phyloP scores from a whole-genome alignment of 53 echinoderm and acorn worm genomes.

The Astropecten irregularis region DNA sequence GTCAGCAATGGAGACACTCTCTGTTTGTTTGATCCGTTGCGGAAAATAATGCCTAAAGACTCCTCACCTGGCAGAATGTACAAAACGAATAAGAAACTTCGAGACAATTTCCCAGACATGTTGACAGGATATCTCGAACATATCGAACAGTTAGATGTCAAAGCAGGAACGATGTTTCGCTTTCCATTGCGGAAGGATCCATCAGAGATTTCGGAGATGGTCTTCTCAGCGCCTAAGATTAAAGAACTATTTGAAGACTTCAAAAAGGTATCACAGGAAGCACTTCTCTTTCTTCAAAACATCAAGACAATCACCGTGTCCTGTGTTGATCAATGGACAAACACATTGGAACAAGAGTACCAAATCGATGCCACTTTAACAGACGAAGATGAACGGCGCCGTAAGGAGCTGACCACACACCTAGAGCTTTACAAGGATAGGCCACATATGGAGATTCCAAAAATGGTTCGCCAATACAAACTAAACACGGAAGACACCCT shows the following conservation, averaged over 20 bases:
- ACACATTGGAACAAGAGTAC: constrained; percentile 26
- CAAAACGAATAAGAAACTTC: not conserved
- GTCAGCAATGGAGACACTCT: constrained; percentile 66
- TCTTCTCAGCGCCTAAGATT: not conserved
- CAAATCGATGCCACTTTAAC: constrained; percentile 43
- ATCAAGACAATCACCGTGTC: constrained; percentile 75
- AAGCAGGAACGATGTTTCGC: constrained; percentile 42
- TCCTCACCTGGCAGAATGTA: constrained; percentile 59
- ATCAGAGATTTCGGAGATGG: constrained; percentile 21
- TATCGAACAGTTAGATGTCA: not conserved
- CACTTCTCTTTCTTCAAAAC: constrained; percentile 82
- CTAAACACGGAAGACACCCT: constrained; percentile 6
- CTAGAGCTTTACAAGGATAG: constrained; percentile 7
- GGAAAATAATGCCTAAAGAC: constrained; percentile 47
- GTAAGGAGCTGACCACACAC: constrained; percentile 24
- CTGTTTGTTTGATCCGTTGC: constrained; percentile 83
- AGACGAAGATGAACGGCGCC: constrained; percentile 3
- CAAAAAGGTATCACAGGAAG: constrained; percentile 21
- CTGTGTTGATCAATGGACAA: not conserved
- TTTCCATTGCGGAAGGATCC: constrained; percentile 28
- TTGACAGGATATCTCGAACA: constrained; percentile 48
- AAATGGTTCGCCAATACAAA: constrained; percentile 6
- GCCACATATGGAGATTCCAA: not conserved
- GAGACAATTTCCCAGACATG: constrained; percentile 56
- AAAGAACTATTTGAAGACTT: not conserved